Percentiles rank a stretch among this genome's conserved stretches.
phyloP scores from a whole-genome alignment of 2,888 invertebrate species.

The Zygogramma bicolorata region DNA sequence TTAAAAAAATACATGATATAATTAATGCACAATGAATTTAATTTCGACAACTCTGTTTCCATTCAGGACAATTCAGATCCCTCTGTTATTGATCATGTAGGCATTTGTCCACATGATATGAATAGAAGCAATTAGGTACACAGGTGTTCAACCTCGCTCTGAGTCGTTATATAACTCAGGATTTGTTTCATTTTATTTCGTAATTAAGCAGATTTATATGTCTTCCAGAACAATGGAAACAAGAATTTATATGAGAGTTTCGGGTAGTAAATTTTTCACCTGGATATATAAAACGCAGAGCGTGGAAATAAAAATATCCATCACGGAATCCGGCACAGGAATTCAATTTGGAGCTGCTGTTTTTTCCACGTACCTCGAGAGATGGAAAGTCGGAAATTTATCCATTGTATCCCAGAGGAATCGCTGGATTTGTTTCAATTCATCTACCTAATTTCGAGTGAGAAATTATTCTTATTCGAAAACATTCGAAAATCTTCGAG shows the following conservation, averaged over 20 bases:
- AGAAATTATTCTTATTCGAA: too few relatives aligned
- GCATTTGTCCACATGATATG: background rate
- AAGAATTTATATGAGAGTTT: conserved; percentile 4
- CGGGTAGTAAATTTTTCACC: conserved; percentile 5
- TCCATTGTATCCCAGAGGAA: background rate
- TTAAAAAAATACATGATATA: too few relatives aligned
- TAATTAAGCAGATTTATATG: conserved; percentile 4
- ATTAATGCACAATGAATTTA: too few relatives aligned
- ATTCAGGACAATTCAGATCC: background rate
- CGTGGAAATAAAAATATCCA: conserved; percentile 1
- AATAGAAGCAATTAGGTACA: background rate
- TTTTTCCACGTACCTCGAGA: background rate
- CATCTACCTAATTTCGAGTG: too few relatives aligned
- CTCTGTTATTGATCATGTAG: background rate
- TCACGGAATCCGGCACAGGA: background rate
- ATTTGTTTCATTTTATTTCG: conserved; percentile 8
- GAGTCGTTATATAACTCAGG: conserved; percentile 2
- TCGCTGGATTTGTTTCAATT: background rate
- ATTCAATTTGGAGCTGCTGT: background rate
- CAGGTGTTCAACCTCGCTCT: background rate
- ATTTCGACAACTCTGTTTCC: too few relatives aligned
- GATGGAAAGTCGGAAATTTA: background rate
- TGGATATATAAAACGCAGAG: conserved; percentile 5
- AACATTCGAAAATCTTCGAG: too few relatives aligned
- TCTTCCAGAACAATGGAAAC: conserved; percentile 15